Evolutionary conservation across 2,797 vertebrate genomes (phyloP).

Genomic region (Vultur gryphus): DNA sequence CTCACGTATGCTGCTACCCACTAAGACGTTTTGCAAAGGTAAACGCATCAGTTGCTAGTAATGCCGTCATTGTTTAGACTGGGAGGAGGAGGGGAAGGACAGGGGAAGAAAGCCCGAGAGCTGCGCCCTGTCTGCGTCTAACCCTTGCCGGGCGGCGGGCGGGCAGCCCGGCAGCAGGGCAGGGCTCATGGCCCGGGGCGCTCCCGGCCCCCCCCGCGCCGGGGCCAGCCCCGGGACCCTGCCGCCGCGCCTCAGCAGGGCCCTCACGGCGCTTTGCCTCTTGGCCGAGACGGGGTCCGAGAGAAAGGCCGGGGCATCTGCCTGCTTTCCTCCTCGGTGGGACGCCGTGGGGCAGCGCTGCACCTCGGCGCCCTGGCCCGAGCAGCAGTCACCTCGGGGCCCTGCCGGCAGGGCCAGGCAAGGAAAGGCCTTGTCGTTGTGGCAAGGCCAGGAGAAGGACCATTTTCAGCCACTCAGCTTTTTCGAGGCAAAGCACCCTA

Average conservation of each 20-base stretch:
- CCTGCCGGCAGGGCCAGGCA: background rate
- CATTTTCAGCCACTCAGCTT: background rate
- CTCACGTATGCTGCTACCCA: background rate
- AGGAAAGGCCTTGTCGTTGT: background rate
- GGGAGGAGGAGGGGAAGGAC: no score
- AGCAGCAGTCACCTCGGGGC: background rate
- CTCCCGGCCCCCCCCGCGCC: no score
- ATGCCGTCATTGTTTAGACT: background rate
- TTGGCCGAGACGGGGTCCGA: fast-evolving
- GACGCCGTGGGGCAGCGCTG: background rate
- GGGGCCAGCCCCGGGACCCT: background rate
- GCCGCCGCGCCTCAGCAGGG: background rate
- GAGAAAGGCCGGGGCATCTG: background rate
- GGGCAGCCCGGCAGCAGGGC: background rate
- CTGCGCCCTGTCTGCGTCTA: background rate
- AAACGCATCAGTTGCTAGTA: background rate
- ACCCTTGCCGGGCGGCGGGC: background rate
- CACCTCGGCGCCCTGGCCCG: fast-evolving
- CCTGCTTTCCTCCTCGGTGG: no score
- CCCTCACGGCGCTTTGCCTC: background rate
- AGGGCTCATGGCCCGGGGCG: background rate
- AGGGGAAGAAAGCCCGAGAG: background rate
- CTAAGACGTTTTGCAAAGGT: background rate
- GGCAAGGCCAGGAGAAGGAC: background rate
- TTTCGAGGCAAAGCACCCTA: background rate